These are phyloP conservation scores for Pelodytes ibericus DNA, from an alignment of 2,797 vertebrate genomes.

Conservation along the genomic window DNA sequence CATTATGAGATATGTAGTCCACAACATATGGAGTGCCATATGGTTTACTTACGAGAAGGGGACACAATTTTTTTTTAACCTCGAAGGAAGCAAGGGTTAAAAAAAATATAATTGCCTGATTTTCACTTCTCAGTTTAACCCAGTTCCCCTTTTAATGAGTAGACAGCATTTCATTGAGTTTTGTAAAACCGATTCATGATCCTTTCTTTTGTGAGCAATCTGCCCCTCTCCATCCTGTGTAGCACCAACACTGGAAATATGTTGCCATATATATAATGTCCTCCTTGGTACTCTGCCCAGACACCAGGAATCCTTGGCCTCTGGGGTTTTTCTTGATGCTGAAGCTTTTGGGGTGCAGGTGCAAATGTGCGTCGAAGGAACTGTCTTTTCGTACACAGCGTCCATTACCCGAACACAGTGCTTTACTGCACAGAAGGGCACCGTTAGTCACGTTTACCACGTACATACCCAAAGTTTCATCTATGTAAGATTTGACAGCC, in stretches of 20 bases:
- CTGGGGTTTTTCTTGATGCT: constrained; percentile 61
- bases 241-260: constrained; percentile 84
- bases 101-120: too few species aligned
- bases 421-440: constrained; percentile 78
- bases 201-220: constrained; percentile 64
- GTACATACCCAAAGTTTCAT: constrained; percentile 81
- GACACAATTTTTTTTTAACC: too few species aligned
- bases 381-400: constrained; percentile 76
- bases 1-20: too few species aligned
- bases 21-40: too few species aligned
- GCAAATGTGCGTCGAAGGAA: constrained; percentile 71
- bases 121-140: too few species aligned
- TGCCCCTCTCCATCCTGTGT: constrained; percentile 77
- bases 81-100: too few species aligned
- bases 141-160: too few species aligned
- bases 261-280: constrained; percentile 63
- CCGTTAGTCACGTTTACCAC: constrained; percentile 85
- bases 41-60: too few species aligned
- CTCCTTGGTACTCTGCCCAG: constrained; percentile 58
- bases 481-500: constrained; percentile 79
- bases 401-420: constrained; percentile 80
- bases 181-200: background rate
- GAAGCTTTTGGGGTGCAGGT: constrained; percentile 78
- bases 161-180: too few species aligned
- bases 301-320: constrained; percentile 64